Percentiles rank a stretch among this genome's conserved stretches.
Conservation (phyloP, 2,797 vertebrate genomes). For the Varecia variegata region DNA sequence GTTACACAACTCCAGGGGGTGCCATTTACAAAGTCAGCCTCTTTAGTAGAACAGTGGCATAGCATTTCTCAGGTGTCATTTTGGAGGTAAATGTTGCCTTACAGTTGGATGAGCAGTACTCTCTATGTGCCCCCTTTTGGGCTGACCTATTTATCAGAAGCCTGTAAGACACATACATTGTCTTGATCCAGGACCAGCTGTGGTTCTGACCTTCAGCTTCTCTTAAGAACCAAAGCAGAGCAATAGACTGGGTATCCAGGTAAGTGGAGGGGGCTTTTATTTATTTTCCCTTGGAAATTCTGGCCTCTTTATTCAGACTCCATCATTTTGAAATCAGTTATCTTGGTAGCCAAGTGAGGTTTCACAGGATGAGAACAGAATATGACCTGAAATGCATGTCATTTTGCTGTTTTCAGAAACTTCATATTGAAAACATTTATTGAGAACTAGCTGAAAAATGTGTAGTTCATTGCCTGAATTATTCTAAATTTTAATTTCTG, state of each 20-base stretch:
- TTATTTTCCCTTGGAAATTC: not conserved
- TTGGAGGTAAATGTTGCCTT: not conserved
- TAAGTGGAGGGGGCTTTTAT: not conserved
- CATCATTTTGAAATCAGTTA: slow-evolving; percentile 8
- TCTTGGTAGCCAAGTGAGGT: not conserved
- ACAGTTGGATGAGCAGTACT: not conserved
- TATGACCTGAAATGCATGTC: not conserved
- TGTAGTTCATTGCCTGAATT: not conserved
- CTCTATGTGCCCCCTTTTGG: not conserved
- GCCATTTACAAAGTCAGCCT: not conserved
- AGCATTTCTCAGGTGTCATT: not conserved
- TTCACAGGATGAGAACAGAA: not conserved
- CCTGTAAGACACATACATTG: not conserved
- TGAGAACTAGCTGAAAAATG: not conserved
- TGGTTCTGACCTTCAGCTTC: not conserved
- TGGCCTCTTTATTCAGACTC: not conserved
- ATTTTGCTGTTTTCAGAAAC: not conserved
- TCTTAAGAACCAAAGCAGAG: not conserved
- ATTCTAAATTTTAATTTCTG: not conserved
- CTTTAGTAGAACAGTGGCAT: not conserved
- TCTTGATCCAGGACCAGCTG: not conserved
- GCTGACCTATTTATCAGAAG: not conserved
- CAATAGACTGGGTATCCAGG: not conserved
- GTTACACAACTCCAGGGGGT: not conserved
- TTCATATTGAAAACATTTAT: slow-evolving; percentile 6